Evolutionary conservation across 1,140 invertebrate genomes (phyloP).

Genomic region (Micrasema longulum): DNA sequence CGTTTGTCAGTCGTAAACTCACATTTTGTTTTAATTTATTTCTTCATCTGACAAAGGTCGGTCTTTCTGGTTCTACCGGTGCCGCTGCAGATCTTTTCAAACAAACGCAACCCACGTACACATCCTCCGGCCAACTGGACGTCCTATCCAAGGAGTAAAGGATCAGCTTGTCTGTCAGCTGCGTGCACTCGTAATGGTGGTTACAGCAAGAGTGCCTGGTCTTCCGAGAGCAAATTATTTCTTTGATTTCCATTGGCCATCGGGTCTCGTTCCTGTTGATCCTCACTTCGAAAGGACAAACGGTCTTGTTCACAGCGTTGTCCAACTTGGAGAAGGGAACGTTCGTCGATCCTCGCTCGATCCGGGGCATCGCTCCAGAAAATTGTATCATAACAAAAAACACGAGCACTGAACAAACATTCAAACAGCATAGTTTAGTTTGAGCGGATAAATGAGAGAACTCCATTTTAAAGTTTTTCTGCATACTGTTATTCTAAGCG

Average conservation of each 20-base stretch:
- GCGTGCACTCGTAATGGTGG: slow-evolving; percentile 38
- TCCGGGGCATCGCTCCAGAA: not conserved
- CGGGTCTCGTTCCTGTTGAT: slow-evolving; percentile 32
- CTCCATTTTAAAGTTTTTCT: not conserved
- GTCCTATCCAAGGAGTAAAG: slow-evolving; percentile 16
- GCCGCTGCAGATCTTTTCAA: too few relatives aligned
- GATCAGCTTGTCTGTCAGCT: slow-evolving; percentile 30
- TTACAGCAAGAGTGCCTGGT: slow-evolving; percentile 10
- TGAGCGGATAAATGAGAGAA: not conserved
- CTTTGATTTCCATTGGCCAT: slow-evolving; percentile 36
- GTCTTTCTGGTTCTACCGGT: not conserved
- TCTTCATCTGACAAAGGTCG: not conserved
- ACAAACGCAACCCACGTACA: slow-evolving; percentile 45
- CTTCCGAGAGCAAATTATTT: slow-evolving; percentile 20
- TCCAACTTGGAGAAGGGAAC: slow-evolving; percentile 11
- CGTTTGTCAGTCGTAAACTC: too few relatives aligned
- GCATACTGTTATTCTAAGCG: too few relatives aligned
- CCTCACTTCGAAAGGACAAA: slow-evolving; percentile 36
- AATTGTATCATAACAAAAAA: not conserved
- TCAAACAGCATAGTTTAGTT: not conserved
- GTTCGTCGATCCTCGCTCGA: not conserved
- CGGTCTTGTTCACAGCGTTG: slow-evolving; percentile 13
- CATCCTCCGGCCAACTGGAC: slow-evolving; percentile 2
- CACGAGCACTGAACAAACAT: not conserved
- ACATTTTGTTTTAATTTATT: too few relatives aligned